Conservation (phyloP, 2,113 vertebrate species). For the Phalacrocorax carbo region DNA sequence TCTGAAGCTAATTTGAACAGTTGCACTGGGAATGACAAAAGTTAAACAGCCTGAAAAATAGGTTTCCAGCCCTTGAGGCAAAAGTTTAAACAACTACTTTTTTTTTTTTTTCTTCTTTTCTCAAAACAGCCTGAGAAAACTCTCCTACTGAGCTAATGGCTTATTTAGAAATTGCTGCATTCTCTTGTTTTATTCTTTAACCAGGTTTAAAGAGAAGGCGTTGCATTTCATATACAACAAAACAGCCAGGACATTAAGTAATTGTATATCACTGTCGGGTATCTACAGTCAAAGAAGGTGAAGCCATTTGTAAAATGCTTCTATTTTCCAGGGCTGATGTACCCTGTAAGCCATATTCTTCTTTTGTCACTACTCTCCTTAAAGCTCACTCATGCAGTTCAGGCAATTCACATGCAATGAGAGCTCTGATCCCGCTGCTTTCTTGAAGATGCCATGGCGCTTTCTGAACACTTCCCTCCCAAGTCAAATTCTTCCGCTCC, state of each 20-base stretch:
- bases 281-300: neutral
- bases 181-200: neutral
- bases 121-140: neutral
- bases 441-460: neutral
- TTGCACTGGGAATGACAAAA: conserved; percentile 54
- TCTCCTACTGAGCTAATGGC: neutral
- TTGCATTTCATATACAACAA: neutral
- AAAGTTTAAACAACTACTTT: neutral
- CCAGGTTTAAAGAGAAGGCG: neutral
- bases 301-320: neutral
- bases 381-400: neutral
- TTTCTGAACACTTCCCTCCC: neutral
- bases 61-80: conserved; percentile 51
- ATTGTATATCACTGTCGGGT: neutral
- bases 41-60: conserved; percentile 63
- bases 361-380: neutral
- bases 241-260: neutral
- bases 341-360: neutral
- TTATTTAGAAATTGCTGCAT: neutral
- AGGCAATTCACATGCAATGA: neutral
- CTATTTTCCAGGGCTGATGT: neutral
- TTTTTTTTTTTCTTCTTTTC: neutral
- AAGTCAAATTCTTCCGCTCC: neutral
- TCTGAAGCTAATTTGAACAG: conserved; percentile 66
- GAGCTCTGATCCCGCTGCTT: neutral